phyloP scores from a whole-genome alignment of 1,140 invertebrate species.

The Ctenoplectra terminalis region DNA sequence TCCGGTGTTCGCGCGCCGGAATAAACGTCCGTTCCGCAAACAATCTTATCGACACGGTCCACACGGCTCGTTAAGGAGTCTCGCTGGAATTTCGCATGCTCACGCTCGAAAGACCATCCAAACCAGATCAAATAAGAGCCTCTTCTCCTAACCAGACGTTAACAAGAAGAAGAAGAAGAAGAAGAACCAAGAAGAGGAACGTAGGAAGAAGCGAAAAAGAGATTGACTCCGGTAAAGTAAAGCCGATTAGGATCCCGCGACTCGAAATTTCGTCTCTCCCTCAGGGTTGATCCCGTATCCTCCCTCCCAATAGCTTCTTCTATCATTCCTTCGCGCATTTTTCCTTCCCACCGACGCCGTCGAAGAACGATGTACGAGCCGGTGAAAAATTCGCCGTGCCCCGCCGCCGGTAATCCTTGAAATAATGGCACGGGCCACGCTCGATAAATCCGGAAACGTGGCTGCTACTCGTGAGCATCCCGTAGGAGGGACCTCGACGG shows the following conservation, averaged over 20 bases:
- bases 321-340: conserved; percentile 27
- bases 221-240: conserved; percentile 52
- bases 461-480: conserved; percentile 36
- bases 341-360: conserved; percentile 24
- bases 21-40: conserved; percentile 46
- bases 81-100: conserved; percentile 63
- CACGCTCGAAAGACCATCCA: conserved; percentile 47
- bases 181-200: background rate
- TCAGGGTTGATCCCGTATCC: conserved; percentile 35
- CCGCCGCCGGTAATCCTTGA: conserved; percentile 66
- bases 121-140: conserved; percentile 23
- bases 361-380: conserved; percentile 50
- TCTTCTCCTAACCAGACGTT: too few relatives aligned
- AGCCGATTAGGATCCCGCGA: conserved; percentile 64
- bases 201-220: background rate
- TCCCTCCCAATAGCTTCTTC: background rate
- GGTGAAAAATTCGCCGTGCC: conserved; percentile 48
- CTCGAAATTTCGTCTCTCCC: conserved; percentile 59
- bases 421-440: conserved; percentile 69
- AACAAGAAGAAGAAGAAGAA: background rate
- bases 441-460: conserved; percentile 72
- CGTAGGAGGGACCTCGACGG: conserved; percentile 53
- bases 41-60: conserved; percentile 66
- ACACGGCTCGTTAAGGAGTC: conserved; percentile 66
- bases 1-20: conserved; percentile 29